Base-by-base conservation (phyloP, 2,797 vertebrate species). In the Hybognathus amarus region DNA sequence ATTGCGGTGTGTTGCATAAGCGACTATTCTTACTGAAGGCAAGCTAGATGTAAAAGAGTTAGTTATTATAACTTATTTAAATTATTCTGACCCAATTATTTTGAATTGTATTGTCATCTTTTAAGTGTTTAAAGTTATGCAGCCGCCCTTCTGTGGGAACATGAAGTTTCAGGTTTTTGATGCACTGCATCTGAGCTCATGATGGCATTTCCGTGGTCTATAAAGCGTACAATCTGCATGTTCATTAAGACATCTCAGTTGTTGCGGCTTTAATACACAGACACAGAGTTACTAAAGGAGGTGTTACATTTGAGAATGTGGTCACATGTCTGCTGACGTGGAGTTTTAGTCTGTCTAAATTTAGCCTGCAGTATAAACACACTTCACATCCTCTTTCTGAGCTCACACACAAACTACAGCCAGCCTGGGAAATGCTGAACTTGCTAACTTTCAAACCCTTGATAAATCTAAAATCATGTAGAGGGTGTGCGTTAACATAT, bases 311-410 rank as follows among this genome's bases (percentile, higher is more conserved):
- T 64, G 50, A 77, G 38, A 33, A 90, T 91, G 92, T 88, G 87
- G 89, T 92, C 92, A 91, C 85, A 85, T 91, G 92, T 89, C 91
- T 89, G 90, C 79, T 90, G 92, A 90, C 69, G 89, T 92, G 87
- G 89, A 79, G 88, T 66, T 83, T 94, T 94, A 95, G 90, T 94
- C 94, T 94, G 30, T 87, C 94, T 96, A 96, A 94, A 94, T 94
- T 93, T 95, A 96, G 94, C 87, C 12, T 0, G 8, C 84, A 78
- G 87, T 92, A 93, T 93, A 94, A 93, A 93, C 92, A 93, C 17
- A 45, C 68, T 30, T 61, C 50, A 73, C 61, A 33, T 85, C 73
- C 73, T 79, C 69, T 83, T 52, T 81, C 59, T 81, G 77, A 69
- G 40, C 50, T 56, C 68, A 56, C 47, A 71, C 79, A 40, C 38